These are phyloP conservation scores for Thymelicus sylvestris DNA, from an alignment of 2,888 invertebrate species.

Conservation along the genomic window DNA sequence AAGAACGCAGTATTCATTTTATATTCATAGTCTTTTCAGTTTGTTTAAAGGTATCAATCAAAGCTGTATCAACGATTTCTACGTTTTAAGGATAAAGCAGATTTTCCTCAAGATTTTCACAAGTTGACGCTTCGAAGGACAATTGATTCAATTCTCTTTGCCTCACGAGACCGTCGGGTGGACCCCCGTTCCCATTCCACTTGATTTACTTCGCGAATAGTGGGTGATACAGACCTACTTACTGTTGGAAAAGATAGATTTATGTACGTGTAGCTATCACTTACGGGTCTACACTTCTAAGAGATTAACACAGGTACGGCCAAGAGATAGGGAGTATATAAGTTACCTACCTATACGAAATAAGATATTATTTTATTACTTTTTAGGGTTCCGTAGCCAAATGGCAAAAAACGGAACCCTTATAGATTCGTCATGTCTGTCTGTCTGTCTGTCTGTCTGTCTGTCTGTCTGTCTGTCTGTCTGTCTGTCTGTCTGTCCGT, in stretches of 20 bases:
- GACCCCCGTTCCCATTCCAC: constrained; percentile 39
- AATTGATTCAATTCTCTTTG: constrained; percentile 78
- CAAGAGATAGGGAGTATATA: no score
- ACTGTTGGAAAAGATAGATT: constrained; percentile 3
- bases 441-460: no score
- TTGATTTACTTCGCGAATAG: constrained; percentile 50
- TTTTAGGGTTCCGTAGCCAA: no score
- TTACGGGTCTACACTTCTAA: no score
- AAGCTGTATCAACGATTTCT: constrained; percentile 7
- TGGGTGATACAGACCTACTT: constrained; percentile 55
- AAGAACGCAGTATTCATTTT: constrained; percentile 13
- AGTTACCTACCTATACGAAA: no score
- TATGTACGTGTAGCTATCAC: background rate
- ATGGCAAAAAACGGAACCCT: no score
- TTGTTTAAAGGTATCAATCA: constrained; percentile 18
- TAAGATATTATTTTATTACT: no score
- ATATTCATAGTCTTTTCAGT: background rate
- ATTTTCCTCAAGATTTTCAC: constrained; percentile 63
- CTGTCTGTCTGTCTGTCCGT: no score
- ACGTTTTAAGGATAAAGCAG: constrained; percentile 48
- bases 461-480: no score
- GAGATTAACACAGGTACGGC: no score
- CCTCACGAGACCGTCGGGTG: constrained; percentile 49
- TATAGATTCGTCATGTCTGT: no score
- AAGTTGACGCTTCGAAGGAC: constrained; percentile 62